These are phyloP conservation scores for Drymodes brunneopygia DNA, from an alignment of 2,113 vertebrate genomes.

Conservation along the genomic window DNA sequence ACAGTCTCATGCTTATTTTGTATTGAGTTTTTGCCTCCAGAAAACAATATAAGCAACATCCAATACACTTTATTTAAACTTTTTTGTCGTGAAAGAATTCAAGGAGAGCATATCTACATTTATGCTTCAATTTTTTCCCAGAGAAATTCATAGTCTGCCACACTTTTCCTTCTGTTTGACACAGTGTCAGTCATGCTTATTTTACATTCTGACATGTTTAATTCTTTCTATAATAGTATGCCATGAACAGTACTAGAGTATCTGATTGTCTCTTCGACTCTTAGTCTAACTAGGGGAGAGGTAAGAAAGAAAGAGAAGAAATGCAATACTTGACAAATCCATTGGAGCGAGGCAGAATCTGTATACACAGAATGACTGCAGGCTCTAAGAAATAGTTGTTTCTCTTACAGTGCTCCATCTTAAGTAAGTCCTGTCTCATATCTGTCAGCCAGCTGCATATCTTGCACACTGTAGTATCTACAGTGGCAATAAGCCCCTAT, in stretches of 20 bases:
- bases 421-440: not conserved
- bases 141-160: not conserved
- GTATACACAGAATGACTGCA: not conserved
- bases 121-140: not conserved
- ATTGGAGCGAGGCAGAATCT: not conserved
- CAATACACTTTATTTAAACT: not conserved
- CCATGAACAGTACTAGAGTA: not conserved
- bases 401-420: not conserved
- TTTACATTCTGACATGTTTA: not conserved
- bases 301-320: not conserved
- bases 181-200: not conserved
- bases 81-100: not conserved
- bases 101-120: not conserved
- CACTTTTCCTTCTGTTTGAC: not conserved
- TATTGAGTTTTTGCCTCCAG: not conserved
- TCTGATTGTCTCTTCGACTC: not conserved
- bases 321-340: not conserved
- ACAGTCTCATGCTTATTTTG: not conserved
- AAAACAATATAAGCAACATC: not conserved
- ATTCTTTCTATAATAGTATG: not conserved
- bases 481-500: not conserved
- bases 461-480: not conserved
- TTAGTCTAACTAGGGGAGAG: not conserved
- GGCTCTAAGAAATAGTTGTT: not conserved
- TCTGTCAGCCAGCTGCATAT: not conserved